Base-by-base conservation (phyloP, 2,888 invertebrate species). In the Eupithecia pulchellata region DNA sequence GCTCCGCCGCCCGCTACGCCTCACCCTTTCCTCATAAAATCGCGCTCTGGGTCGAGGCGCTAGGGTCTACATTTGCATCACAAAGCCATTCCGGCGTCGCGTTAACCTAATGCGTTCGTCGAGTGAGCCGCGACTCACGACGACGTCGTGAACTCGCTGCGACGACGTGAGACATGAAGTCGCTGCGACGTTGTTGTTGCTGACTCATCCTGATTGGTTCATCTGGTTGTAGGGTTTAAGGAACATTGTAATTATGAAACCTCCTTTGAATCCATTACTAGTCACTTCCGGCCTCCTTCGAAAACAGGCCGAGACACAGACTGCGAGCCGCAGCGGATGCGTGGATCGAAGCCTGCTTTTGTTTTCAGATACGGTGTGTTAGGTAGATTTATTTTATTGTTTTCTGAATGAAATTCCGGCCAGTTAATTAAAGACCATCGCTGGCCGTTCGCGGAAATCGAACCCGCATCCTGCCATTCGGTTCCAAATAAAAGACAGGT, bases 31-130 rank as follows among this genome's bases (percentile, higher is more conserved):
- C 32, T 25, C 61, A n/a, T 27, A 2, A 61, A 36, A 42, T 47
- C 65, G 27, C 61, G 71, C 60, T 30, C n/a, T n/a, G 47, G 14
- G 61, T 67, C 29, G 25, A 8, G 42, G 64, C 25, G 63, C 47
- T 60, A 62, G 61, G 57, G 58, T 72, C 69, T 30, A 66, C 66
- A 78, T 79, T 79, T 75, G 76, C 79, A 79, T 79, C 73, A 76
- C 75, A 79, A 79, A 79, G 76, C 77, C 72, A 73, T 75, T 64
- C 69, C 39, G 62, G 75, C 71, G 72, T 47, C 73, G 75, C 73
- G 71, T 74, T 72, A 64, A 60, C 72, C 36, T 75, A 74, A 75
- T 75, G 75, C 74, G 69, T 64, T 58, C 42, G 64, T 36, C 52
- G 20, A 63, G 69, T 69, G 67, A 72, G 67, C 64, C 70, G 36